These are phyloP conservation scores for Pangasius krempfi DNA, from an alignment of 2,797 vertebrate species.

Conservation along the genomic window DNA sequence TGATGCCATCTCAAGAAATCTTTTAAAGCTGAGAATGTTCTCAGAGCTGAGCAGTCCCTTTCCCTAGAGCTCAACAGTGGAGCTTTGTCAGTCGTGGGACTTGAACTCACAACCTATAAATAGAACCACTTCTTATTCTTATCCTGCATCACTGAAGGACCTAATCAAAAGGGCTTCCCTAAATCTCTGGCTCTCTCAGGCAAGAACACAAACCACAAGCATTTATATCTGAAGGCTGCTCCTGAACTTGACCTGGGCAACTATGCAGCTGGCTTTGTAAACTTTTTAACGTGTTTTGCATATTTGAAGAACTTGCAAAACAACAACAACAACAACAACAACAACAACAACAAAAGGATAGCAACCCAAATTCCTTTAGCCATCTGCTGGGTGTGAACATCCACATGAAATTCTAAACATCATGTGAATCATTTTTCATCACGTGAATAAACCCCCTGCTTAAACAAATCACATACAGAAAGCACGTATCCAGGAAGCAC, in stretches of 20 bases:
- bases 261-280: background rate
- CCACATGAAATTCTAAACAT: background rate
- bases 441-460: background rate
- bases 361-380: background rate
- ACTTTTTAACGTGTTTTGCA: background rate
- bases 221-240: background rate
- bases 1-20: background rate
- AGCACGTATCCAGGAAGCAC: background rate
- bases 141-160: background rate
- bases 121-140: background rate
- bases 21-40: background rate
- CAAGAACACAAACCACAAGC: background rate
- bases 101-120: background rate
- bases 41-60: background rate
- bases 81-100: background rate
- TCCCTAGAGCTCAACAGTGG: background rate
- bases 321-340: background rate
- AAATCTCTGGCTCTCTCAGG: background rate
- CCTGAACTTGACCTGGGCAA: slow-evolving; percentile 1
- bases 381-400: background rate
- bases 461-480: background rate
- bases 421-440: background rate
- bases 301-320: background rate
- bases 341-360: background rate
- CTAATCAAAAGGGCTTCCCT: background rate